These are phyloP conservation scores for Atherinomorus stipes DNA, from an alignment of 2,113 vertebrate genomes.

Conservation along the genomic window DNA sequence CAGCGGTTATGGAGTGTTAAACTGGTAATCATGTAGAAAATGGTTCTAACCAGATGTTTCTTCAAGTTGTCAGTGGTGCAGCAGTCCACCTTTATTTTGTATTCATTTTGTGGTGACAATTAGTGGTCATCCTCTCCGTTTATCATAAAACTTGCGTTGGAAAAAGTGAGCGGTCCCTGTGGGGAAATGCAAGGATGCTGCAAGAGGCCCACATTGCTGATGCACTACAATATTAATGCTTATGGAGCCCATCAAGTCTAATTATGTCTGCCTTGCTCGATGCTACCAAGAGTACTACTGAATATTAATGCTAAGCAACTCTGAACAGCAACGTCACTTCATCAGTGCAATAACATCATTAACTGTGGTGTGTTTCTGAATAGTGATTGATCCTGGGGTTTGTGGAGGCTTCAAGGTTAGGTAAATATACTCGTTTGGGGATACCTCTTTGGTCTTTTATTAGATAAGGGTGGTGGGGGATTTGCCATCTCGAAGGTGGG, in stretches of 20 bases:
- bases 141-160: slow-evolving; percentile 10
- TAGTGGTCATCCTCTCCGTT: slow-evolving; percentile 5
- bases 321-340: slow-evolving; percentile 66
- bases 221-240: slow-evolving; percentile 73
- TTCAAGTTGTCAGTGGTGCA: background rate
- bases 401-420: slow-evolving; percentile 56
- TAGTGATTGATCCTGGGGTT: slow-evolving; percentile 72
- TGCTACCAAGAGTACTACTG: slow-evolving; percentile 58
- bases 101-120: slow-evolving; percentile 4
- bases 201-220: slow-evolving; percentile 57
- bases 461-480: slow-evolving; percentile 59
- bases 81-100: background rate
- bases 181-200: slow-evolving; percentile 48
- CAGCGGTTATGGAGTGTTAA: slow-evolving; percentile 10
- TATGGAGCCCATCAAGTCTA: slow-evolving; percentile 76
- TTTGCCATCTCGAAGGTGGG: slow-evolving; percentile 32
- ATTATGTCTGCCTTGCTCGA: slow-evolving; percentile 67
- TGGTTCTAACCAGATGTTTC: slow-evolving; percentile 1
- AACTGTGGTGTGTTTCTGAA: slow-evolving; percentile 63
- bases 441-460: slow-evolving; percentile 52
- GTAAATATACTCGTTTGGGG: slow-evolving; percentile 50
- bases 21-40: background rate
- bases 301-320: slow-evolving; percentile 76
- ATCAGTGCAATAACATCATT: slow-evolving; percentile 78
- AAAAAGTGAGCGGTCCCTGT: slow-evolving; percentile 42